These are phyloP conservation scores for Berghia stephanieae DNA, from an alignment of 1,140 invertebrate species.

Conservation along the genomic window DNA sequence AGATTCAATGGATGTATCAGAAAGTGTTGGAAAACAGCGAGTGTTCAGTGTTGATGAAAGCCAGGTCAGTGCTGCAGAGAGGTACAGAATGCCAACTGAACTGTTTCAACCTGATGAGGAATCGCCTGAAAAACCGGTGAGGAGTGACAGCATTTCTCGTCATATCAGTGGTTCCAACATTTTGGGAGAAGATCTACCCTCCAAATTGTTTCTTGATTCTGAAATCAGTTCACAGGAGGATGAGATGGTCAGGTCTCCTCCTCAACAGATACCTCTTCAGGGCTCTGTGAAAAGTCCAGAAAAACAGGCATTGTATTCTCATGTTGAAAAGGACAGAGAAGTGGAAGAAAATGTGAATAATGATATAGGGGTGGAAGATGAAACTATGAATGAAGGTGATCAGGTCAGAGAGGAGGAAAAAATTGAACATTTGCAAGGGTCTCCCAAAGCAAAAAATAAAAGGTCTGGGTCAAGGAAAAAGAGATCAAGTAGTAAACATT, in stretches of 20 bases:
- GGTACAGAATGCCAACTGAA: constrained; percentile 28
- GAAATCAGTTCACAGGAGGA: constrained; percentile 1
- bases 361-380: neutral
- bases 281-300: neutral
- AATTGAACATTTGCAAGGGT: too few relatives aligned
- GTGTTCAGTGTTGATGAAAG: constrained; percentile 19
- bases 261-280: neutral
- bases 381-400: too few relatives aligned
- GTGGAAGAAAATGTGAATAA: neutral
- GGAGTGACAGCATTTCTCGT: too few relatives aligned
- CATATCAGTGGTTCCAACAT: neutral
- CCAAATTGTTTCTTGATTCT: constrained; percentile 23
- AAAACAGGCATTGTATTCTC: neutral
- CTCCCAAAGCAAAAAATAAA: too few relatives aligned
- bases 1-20: too few relatives aligned
- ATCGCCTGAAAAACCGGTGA: constrained; percentile 19
- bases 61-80: constrained; percentile 29
- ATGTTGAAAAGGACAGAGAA: neutral
- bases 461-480: too few relatives aligned
- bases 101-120: constrained; percentile 33
- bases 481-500: too few relatives aligned
- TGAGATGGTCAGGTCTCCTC: neutral
- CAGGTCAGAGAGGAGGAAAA: too few relatives aligned
- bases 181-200: constrained; percentile 14
- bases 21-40: too few relatives aligned